Conservation (phyloP, 2,113 vertebrate species). For the Uropsilus gracilis region DNA sequence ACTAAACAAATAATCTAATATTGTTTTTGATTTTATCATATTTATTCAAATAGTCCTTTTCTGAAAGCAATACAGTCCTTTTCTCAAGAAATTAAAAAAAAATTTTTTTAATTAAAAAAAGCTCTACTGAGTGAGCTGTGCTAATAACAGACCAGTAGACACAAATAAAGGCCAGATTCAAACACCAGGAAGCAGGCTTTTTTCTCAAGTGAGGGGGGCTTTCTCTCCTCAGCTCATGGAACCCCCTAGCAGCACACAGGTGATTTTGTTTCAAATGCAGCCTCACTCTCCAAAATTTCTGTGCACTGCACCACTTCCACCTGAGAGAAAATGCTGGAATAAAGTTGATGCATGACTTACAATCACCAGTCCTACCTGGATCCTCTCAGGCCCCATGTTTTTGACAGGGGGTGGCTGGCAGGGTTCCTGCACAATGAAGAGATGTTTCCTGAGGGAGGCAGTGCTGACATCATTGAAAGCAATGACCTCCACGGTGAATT, state of each 20-base stretch:
- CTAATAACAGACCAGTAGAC: neutral
- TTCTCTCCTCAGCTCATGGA: neutral
- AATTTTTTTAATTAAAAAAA: too few relatives aligned
- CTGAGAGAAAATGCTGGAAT: neutral
- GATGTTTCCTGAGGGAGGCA: constrained; percentile 81
- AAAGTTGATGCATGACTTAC: too few relatives aligned
- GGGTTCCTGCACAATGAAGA: constrained; percentile 86
- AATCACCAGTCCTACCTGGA: constrained; percentile 84
- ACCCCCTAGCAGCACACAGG: neutral
- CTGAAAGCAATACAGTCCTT: neutral
- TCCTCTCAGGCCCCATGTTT: constrained; percentile 87
- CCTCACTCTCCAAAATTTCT: neutral
- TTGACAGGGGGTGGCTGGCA: constrained; percentile 90
- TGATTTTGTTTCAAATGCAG: neutral
- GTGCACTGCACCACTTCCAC: neutral
- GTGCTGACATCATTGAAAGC: constrained; percentile 88
- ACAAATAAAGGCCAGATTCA: neutral
- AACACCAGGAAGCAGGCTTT: neutral
- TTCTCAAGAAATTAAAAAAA: too few relatives aligned
- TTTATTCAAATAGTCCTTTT: neutral
- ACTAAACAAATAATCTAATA: neutral
- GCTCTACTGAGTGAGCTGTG: neutral
- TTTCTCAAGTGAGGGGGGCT: neutral
- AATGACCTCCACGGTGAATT: constrained; percentile 85
- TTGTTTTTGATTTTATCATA: neutral